Percentiles rank a stretch among this genome's conserved stretches.
These are phyloP conservation scores for Galeopsomyia nigrocyanea DNA, from an alignment of 2,888 invertebrate species.

Conservation along the genomic window DNA sequence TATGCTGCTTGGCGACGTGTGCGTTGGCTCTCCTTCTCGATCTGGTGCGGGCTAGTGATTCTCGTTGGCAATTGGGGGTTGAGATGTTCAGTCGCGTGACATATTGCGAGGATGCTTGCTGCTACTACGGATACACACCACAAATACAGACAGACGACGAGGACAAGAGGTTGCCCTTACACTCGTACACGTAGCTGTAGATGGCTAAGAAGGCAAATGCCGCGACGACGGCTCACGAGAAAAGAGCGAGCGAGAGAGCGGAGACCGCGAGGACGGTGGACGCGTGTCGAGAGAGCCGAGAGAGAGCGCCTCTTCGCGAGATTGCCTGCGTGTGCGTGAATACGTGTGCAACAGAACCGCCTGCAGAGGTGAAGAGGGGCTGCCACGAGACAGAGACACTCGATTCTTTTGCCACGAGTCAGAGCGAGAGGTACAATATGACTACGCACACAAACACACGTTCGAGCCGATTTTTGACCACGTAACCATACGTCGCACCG, in stretches of 20 bases:
- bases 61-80: conserved; percentile 10
- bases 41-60: neutral
- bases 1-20: neutral
- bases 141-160: neutral
- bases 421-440: neutral
- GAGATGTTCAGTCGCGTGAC: conserved; percentile 30
- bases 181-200: neutral
- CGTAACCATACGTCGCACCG: conserved; percentile 16
- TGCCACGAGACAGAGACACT: too few relatives aligned
- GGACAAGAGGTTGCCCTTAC: conserved; percentile 2
- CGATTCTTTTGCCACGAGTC: too few relatives aligned
- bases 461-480: conserved; percentile 28
- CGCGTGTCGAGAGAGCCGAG: neutral
- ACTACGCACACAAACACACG: neutral
- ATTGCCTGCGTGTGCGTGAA: too few relatives aligned
- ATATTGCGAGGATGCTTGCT: conserved; percentile 39
- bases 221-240: conserved; percentile 27
- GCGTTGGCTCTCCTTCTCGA: neutral
- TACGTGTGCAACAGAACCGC: too few relatives aligned
- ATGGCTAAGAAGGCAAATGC: conserved; percentile 3
- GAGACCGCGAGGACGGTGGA: conserved; percentile 1
- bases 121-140: conserved; percentile 11
- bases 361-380: too few relatives aligned
- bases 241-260: neutral
- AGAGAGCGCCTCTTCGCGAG: neutral